These are phyloP conservation scores for Oscheius onirici DNA, from an alignment of 2,888 invertebrate genomes.

Conservation along the genomic window DNA sequence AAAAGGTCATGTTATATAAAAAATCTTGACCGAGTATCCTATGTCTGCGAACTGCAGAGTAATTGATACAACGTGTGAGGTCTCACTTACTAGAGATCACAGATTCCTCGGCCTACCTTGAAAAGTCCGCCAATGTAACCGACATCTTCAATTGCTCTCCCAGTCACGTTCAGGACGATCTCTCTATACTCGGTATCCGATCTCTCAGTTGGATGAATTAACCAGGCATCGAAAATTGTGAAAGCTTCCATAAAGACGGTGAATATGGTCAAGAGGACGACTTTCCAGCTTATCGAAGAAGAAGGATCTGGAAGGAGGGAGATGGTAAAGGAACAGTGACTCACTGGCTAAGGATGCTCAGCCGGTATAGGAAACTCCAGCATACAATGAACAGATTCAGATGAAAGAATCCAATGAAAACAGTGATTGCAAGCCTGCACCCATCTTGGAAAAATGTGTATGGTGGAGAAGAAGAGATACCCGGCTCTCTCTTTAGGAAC, in stretches of 20 bases:
- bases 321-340: background rate
- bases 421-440: background rate
- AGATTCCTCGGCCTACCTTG: background rate
- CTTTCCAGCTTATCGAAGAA: background rate
- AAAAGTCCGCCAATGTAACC: constrained; percentile 13
- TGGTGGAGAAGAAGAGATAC: constrained; percentile 7
- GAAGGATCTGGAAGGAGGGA: background rate
- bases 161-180: background rate
- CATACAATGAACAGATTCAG: constrained; percentile 8
- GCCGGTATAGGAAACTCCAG: constrained; percentile 14
- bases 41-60: background rate
- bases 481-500: background rate
- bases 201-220: background rate
- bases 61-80: background rate
- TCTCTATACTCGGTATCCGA: background rate
- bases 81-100: background rate
- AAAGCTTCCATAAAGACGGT: background rate
- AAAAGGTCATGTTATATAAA: background rate
- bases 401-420: constrained; percentile 9
- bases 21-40: background rate
- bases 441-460: background rate
- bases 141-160: background rate
- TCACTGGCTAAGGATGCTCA: background rate
- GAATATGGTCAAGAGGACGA: background rate
- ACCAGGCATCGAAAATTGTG: constrained; percentile 14